Evolutionary conservation across 2,113 vertebrate genomes (phyloP).

Genomic region (Ctenodactylus gundi): DNA sequence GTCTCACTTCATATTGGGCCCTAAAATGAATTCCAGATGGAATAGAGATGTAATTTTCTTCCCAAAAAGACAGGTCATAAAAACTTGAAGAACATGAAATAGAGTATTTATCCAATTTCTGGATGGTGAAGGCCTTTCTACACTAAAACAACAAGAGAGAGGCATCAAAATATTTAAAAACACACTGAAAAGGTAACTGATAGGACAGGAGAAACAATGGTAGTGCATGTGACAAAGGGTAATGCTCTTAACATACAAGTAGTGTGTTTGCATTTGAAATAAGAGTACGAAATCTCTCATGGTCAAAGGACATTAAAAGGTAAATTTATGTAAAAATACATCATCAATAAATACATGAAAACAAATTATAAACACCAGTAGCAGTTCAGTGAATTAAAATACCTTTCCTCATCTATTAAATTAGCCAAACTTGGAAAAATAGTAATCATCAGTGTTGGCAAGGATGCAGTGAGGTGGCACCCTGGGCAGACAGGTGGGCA

Average conservation of each 20-base stretch:
- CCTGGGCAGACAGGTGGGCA: background rate
- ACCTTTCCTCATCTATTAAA: background rate
- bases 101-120: conserved; percentile 1
- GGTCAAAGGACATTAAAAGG: background rate
- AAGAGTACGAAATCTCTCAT: background rate
- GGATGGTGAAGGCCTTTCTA: background rate
- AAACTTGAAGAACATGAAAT: conserved; percentile 8
- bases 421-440: background rate
- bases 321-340: conserved; percentile 10
- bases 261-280: background rate
- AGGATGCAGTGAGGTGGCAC: background rate
- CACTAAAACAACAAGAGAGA: background rate
- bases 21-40: conserved; percentile 47
- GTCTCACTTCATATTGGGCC: background rate
- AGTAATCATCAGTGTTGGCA: background rate
- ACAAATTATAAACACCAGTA: background rate
- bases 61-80: background rate
- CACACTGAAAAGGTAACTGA: background rate
- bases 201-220: background rate
- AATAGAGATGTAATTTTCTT: conserved; percentile 17
- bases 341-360: background rate
- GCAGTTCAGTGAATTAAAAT: conserved; percentile 25
- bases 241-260: background rate
- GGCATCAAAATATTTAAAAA: background rate
- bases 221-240: background rate